Percentiles rank a stretch among this genome's conserved stretches.
Conservation (phyloP, 2,888 invertebrate genomes). For the Arrhopalites spinosus region DNA sequence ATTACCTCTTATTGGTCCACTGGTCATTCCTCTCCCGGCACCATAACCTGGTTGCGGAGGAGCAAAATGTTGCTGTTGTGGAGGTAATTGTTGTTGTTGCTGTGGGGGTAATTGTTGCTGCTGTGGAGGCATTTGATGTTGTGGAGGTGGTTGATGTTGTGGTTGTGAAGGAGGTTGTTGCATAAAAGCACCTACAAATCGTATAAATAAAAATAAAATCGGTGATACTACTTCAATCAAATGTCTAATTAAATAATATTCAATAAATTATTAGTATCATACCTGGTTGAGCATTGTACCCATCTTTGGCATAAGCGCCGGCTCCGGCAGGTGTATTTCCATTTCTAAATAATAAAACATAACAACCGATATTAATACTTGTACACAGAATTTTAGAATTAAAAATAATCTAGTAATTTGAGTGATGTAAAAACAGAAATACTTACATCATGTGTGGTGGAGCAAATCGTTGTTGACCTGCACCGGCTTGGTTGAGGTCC, state of each 20-base stretch:
- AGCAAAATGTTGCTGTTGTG: not conserved
- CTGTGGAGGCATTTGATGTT: constrained; percentile 48
- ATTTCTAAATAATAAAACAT: constrained; percentile 39
- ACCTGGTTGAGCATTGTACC: constrained; percentile 39
- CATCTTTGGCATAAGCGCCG: constrained; percentile 57
- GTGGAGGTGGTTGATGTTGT: constrained; percentile 36
- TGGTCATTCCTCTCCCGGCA: too few species aligned
- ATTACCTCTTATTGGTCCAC: too few species aligned
- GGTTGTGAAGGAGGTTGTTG: constrained; percentile 44
- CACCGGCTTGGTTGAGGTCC: constrained; percentile 90
- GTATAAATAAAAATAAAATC: too few species aligned
- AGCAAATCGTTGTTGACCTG: constrained; percentile 77
- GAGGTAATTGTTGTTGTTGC: not conserved
- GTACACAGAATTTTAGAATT: too few species aligned
- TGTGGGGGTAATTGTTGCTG: constrained; percentile 39
- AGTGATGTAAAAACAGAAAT: too few species aligned
- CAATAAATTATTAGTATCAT: not conserved
- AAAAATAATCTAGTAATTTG: too few species aligned
- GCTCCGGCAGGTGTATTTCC: constrained; percentile 50
- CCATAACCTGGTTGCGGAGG: not conserved
- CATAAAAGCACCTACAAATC: constrained; percentile 1
- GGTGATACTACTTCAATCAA: too few species aligned
- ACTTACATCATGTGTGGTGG: constrained; percentile 91
- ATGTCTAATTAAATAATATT: not conserved
- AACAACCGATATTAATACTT: not conserved